phyloP scores from a whole-genome alignment of 2,888 invertebrate species.

The Spodoptera exigua region DNA sequence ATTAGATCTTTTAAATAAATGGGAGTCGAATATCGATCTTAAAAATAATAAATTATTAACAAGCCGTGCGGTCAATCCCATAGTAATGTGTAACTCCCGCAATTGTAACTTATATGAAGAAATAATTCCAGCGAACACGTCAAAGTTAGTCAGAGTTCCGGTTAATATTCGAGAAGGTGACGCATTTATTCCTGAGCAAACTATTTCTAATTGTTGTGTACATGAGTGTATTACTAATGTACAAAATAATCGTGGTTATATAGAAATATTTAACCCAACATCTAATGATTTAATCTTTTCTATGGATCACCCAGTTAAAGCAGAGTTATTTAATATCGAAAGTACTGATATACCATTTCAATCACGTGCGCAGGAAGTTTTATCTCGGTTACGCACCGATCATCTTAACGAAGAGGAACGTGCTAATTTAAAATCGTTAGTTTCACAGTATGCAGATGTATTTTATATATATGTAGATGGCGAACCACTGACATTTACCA shows the following conservation, averaged over 20 bases:
- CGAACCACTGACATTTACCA: too few relatives aligned
- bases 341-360: conserved; percentile 17
- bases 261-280: conserved; percentile 6
- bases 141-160: conserved; percentile 4
- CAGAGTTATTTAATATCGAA: background rate
- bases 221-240: conserved; percentile 2
- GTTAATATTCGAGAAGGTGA: conserved; percentile 1
- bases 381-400: conserved; percentile 56
- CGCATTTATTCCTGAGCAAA: background rate
- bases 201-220: background rate
- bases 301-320: background rate
- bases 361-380: conserved; percentile 38
- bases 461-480: too few relatives aligned
- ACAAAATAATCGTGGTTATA: background rate
- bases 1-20: background rate
- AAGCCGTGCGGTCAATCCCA: background rate
- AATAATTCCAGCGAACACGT: conserved; percentile 4
- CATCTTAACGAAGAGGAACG: conserved; percentile 60
- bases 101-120: conserved; percentile 7
- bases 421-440: conserved; percentile 45
- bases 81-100: background rate
- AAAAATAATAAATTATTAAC: background rate
- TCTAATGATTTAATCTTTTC: conserved; percentile 6
- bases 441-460: conserved; percentile 38
- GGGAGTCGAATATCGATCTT: background rate